Percentiles rank a stretch among this genome's conserved stretches.
These are phyloP conservation scores for Ochropleura plecta DNA, from an alignment of 2,888 invertebrate species.

Conservation along the genomic window DNA sequence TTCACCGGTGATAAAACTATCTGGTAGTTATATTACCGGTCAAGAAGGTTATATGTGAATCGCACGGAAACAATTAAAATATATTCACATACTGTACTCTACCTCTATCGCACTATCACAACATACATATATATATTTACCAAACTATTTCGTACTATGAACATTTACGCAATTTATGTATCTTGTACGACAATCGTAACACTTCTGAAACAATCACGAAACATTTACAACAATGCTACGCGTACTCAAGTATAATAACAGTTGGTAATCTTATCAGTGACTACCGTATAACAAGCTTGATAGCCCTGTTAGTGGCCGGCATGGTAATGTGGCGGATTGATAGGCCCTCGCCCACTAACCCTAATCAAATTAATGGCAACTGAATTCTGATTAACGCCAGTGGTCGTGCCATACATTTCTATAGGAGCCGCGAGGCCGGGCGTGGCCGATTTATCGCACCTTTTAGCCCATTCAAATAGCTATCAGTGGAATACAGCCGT, in stretches of 20 bases:
- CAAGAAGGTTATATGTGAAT: neutral
- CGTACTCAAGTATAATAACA: constrained; percentile 50
- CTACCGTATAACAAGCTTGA: constrained; percentile 56
- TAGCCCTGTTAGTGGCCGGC: constrained; percentile 76
- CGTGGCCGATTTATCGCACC: constrained; percentile 87
- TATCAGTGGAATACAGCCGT: constrained; percentile 65
- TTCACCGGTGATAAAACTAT: no score
- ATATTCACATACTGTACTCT: neutral
- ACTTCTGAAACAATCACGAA: constrained; percentile 46
- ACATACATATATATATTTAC: neutral
- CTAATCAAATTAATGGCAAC: constrained; percentile 90
- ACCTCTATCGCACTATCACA: neutral
- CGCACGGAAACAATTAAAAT: neutral
- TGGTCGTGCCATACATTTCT: constrained; percentile 84
- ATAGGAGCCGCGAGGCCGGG: constrained; percentile 73
- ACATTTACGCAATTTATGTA: constrained; percentile 3
- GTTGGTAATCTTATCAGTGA: constrained; percentile 58
- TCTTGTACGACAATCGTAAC: constrained; percentile 22
- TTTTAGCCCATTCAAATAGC: constrained; percentile 76
- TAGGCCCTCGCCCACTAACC: constrained; percentile 90
- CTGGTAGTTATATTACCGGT: neutral
- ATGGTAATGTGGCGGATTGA: constrained; percentile 90
- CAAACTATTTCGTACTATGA: neutral
- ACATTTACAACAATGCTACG: constrained; percentile 37
- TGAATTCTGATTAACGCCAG: constrained; percentile 89